phyloP scores from a whole-genome alignment of 2,888 invertebrate species.

The Nemapogon koenigi region DNA sequence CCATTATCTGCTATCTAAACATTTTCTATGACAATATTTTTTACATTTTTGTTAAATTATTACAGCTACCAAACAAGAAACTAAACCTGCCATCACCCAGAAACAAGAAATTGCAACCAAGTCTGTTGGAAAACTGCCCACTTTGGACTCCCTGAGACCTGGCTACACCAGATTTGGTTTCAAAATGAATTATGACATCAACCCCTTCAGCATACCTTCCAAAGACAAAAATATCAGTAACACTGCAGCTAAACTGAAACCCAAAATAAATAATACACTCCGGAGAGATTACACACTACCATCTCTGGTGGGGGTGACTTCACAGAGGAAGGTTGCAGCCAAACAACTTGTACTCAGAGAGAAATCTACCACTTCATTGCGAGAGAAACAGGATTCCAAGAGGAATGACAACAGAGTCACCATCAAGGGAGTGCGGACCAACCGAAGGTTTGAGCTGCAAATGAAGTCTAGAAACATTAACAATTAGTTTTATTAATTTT shows the following conservation, averaged over 20 bases:
- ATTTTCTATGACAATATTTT: too few species aligned
- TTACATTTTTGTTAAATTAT: too few species aligned
- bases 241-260: slow-evolving; percentile 19
- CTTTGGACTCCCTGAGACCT: slow-evolving; percentile 27
- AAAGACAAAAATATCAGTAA: slow-evolving; percentile 20
- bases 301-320: slow-evolving; percentile 8
- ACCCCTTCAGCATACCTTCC: slow-evolving; percentile 39
- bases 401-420: slow-evolving; percentile 40
- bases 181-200: slow-evolving; percentile 43
- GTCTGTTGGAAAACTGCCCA: slow-evolving; percentile 8
- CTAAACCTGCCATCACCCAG: background rate
- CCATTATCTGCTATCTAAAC: too few species aligned
- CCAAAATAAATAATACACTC: slow-evolving; percentile 20
- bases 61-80: background rate
- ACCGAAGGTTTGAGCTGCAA: slow-evolving; percentile 74
- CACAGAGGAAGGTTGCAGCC: slow-evolving; percentile 27
- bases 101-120: background rate
- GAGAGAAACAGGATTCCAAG: slow-evolving; percentile 30
- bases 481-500: too few species aligned
- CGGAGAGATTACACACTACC: slow-evolving; percentile 20
- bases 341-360: slow-evolving; percentile 42
- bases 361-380: slow-evolving; percentile 28
- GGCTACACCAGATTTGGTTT: slow-evolving; percentile 57
- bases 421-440: slow-evolving; percentile 69
- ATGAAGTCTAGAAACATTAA: slow-evolving; percentile 68